Base-by-base conservation (phyloP, 1,140 invertebrate species). In the Drosophila pseudoobscura region DNA sequence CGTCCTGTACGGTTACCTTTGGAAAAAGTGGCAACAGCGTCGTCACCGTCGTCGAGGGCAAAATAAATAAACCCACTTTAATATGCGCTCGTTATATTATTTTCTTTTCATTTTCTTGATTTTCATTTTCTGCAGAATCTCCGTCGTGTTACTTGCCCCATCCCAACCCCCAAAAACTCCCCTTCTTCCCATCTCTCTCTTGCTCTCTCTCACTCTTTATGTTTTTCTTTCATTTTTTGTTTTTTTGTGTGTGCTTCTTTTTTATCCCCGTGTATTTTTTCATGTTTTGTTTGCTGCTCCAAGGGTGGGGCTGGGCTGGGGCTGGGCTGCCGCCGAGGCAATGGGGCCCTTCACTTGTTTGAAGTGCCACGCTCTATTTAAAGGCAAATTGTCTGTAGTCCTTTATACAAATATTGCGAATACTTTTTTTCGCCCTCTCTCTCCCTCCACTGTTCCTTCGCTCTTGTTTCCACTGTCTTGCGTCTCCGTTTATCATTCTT, bases 21-120 rank as follows among this genome's bases (percentile, higher is more conserved):
- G 75, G 74, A 68, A 60, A 64, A 77, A 84, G 69, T 83, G 79
- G 79, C 79, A 83, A 75, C 63, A 78, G 69, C 74, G 82, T 39
- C 35, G 31, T 39, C 35, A 9, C 11, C 11, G 35, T 39, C 35
- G 35, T 75, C 75, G 83, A 87, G 83, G 79, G 68, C 83, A 89
- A 89, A 89, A 89, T 89, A 88, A 88, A 88, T 88, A 88, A 88
- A 89, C 78, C 83, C 84, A 88, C 84, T 88, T 88, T 88, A 88
- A 88, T 89, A 88, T 88, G 83, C 83, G 83, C 83, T 88, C 83
- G 83, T 88, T 88, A 88, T 88, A 89, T 88, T 88, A 88, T 88
- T 88, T 88, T 88, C 83, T 88, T 88, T 88, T 88, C 84, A 88
- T 88, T 88, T 88, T 88, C 83, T 88, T 88, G 83, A 82, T 83